Conservation (phyloP, 2,888 invertebrate species). For the Phragmatobia fuliginosa region DNA sequence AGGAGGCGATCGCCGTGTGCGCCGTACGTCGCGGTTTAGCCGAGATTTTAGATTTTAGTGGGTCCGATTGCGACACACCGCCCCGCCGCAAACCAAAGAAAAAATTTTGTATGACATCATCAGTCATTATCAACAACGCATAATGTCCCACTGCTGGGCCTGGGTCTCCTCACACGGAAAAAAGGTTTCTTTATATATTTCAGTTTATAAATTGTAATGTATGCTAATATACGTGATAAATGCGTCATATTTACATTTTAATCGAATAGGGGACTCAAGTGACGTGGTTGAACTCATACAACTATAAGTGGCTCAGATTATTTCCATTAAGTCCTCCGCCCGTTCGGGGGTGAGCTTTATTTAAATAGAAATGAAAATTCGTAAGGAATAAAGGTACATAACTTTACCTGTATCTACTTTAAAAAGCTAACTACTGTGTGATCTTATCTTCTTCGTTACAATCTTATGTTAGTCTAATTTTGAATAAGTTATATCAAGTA, state of each 20-base stretch:
- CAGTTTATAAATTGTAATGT: conserved; percentile 9
- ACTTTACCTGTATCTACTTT: background rate
- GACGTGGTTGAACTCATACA: conserved; percentile 10
- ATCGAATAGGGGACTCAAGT: conserved; percentile 18
- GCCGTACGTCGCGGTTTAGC: no score
- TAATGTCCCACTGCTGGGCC: no score
- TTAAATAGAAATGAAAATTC: background rate
- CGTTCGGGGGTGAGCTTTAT: background rate
- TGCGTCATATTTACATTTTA: conserved; percentile 25
- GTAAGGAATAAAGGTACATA: background rate
- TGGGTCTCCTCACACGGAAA: no score
- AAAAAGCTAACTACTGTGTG: no score
- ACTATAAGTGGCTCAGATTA: conserved; percentile 9
- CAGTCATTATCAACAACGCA: no score
- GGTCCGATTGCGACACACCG: no score
- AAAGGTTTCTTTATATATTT: background rate
- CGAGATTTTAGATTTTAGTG: no score
- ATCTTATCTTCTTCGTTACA: background rate
- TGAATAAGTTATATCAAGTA: background rate
- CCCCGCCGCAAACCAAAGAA: no score
- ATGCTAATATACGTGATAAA: conserved; percentile 18
- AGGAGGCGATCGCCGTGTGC: no score
- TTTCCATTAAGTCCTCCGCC: background rate
- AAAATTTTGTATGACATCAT: no score
- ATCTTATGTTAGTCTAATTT: background rate